A percentile compares a stretch with the other conserved stretches of the same genome.
phyloP scores from a whole-genome alignment of 2,113 vertebrate species.

The Ahaetulla prasina region DNA sequence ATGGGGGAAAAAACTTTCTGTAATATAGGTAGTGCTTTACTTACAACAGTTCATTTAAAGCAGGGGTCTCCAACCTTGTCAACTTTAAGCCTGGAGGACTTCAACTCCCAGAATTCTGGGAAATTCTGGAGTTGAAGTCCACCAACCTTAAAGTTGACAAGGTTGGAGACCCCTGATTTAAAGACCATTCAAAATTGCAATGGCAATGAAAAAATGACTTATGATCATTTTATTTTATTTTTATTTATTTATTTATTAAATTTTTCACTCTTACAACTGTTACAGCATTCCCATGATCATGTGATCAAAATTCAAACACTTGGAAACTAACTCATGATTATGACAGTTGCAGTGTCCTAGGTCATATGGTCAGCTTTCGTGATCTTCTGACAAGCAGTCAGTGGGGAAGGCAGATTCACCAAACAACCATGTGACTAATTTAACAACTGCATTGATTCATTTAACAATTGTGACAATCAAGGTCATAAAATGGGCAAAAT shows the following conservation, averaged over 20 bases:
- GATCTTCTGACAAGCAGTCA: not conserved
- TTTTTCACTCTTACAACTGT: not conserved
- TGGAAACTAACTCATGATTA: not conserved
- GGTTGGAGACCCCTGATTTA: too few species aligned
- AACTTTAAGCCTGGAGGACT: too few species aligned
- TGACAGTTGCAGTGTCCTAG: not conserved
- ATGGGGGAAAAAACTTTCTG: not conserved
- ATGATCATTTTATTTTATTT: too few species aligned
- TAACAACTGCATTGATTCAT: too few species aligned
- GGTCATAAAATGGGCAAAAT: not conserved
- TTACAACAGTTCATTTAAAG: not conserved
- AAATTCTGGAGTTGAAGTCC: too few species aligned
- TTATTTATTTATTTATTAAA: too few species aligned
- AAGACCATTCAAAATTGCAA: not conserved
- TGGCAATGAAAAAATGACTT: not conserved
- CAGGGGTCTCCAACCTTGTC: too few species aligned
- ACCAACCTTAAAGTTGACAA: too few species aligned
- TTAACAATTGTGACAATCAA: too few species aligned
- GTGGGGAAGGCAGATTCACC: not conserved
- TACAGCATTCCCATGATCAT: not conserved
- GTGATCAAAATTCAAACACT: not conserved
- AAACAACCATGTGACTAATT: not conserved
- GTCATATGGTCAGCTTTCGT: not conserved
- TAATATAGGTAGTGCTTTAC: not conserved
- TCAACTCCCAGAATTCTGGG: too few species aligned